phyloP scores from a whole-genome alignment of 2,113 vertebrate genomes.

The Prionailurus bengalensis region DNA sequence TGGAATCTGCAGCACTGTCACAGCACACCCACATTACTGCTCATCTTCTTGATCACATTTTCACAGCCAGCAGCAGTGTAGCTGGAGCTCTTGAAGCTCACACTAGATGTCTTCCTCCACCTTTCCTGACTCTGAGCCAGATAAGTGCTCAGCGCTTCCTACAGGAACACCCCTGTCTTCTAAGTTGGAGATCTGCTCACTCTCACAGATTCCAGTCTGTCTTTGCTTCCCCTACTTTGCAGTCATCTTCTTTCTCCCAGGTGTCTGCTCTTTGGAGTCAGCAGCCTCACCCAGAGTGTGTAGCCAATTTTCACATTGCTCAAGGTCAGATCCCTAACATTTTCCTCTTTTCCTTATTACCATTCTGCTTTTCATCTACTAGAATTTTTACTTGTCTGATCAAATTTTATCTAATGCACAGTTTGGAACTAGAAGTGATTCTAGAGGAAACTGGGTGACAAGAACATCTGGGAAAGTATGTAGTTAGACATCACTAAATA shows the following conservation, averaged over 20 bases:
- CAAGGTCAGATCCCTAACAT: neutral
- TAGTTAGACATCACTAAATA: neutral
- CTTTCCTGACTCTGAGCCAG: neutral
- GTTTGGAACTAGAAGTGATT: neutral
- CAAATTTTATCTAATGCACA: neutral
- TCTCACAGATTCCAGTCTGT: neutral
- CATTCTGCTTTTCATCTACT: neutral
- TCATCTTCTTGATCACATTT: neutral
- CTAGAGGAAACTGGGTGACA: neutral
- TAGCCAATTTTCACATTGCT: neutral
- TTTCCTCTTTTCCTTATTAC: neutral
- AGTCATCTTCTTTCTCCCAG: neutral
- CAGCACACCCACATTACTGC: fast-evolving
- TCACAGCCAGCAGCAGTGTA: too few relatives aligned
- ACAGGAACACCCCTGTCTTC: fast-evolving
- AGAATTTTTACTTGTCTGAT: neutral
- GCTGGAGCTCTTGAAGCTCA: neutral
- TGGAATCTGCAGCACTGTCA: too few relatives aligned
- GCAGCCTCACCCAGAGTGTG: too few relatives aligned
- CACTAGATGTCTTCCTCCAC: neutral
- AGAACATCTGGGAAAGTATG: neutral
- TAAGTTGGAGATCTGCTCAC: neutral
- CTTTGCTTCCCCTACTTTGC: neutral
- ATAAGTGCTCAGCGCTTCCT: neutral
- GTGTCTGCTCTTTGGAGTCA: neutral